Base-by-base conservation (phyloP, 2,888 invertebrate species). In the Cephus rjabovi region DNA sequence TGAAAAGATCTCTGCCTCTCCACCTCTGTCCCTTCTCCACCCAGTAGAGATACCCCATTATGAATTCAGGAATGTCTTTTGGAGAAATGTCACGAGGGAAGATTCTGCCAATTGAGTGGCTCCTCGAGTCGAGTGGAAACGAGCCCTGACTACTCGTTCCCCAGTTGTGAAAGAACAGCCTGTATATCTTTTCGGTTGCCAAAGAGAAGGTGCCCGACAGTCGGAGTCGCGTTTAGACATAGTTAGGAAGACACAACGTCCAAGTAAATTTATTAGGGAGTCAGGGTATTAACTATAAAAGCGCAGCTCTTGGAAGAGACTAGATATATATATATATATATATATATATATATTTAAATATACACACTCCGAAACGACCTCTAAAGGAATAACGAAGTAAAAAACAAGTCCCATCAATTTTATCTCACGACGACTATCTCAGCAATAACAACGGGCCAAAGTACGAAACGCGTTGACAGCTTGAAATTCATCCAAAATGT, bases 321-420 rank as follows among this genome's bases (percentile, higher is more conserved):
- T 68, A 56, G 9, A 23, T 23, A 34, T 69, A 76, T 15, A 70
- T 68, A 75, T 30, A 76, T 30, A 30, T 30, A 30, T 30, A 30
- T n/a, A n/a, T n/a, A n/a, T n/a, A 23, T 23, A 34, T 69, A 76
- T 15, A 70, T 68, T n/a, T n/a, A n/a, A n/a, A 75, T 30, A 76
- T 1, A 30, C 30, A 76, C 4, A 23, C 56, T 23, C 56, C 23
- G 35, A 79, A 34, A 76, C 68, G 2, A 75, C 74, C 69, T 70
- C 75, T 68, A 81, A 82, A 82, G 73, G 81, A 82, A 82, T 75
- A 83, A 83, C 79, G 79, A 81, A 76, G 78, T 76, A 84, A 84
- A 83, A 83, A 86, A 87, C 79, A 78, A 81, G 79, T 83, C 80
- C 80, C 82, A 80, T 83, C 77, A 86, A 84, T 83, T 86, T 83